A percentile compares a stretch with the other conserved stretches of the same genome.
phyloP scores from a whole-genome alignment of 2,113 vertebrate species.

The Aepyceros melampus region DNA sequence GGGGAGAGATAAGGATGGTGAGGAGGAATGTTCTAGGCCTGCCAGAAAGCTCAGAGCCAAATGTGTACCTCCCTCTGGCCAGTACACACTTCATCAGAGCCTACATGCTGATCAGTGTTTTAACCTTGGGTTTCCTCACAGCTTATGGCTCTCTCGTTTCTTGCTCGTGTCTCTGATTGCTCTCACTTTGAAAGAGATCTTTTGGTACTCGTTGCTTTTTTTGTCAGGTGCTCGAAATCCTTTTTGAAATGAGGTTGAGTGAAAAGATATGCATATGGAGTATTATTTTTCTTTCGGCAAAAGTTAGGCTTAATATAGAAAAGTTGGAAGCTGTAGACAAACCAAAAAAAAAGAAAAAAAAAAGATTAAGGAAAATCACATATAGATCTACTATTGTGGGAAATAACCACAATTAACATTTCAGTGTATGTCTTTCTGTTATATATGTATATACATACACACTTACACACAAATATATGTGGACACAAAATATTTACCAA shows the following conservation, averaged over 20 bases:
- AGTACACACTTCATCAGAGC: background rate
- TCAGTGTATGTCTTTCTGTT: background rate
- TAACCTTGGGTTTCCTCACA: background rate
- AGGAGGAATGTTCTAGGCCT: background rate
- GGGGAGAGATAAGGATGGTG: background rate
- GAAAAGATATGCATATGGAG: background rate
- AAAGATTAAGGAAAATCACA: background rate
- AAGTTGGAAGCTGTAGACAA: background rate
- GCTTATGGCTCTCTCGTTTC: background rate
- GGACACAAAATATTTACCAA: background rate
- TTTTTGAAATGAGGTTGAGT: background rate
- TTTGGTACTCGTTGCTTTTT: background rate
- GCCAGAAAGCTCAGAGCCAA: background rate
- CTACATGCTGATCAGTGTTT: background rate
- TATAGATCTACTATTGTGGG: background rate
- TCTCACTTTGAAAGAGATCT: background rate
- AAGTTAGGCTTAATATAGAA: constrained; percentile 21
- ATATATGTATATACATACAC: background rate
- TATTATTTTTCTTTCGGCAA: background rate
- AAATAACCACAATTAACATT: background rate
- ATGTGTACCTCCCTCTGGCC: background rate
- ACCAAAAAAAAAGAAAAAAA: background rate
- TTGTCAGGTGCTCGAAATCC: background rate
- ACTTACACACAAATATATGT: background rate
- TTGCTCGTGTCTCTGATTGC: background rate